phyloP scores from a whole-genome alignment of 1,140 invertebrate genomes.

The Linepithema humile region DNA sequence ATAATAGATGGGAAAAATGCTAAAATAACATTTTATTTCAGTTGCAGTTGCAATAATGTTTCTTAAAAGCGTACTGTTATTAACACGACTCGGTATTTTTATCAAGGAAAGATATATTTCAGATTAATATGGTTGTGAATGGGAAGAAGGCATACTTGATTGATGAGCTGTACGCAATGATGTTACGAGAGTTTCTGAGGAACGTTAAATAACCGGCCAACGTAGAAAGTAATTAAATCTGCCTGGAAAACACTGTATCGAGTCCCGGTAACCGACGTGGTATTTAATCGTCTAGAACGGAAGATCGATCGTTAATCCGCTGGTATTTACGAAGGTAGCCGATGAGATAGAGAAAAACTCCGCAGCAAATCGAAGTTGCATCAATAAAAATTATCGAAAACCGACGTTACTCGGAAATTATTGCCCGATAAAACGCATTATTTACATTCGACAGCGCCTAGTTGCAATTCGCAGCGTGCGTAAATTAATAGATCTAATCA shows the following conservation, averaged over 20 bases:
- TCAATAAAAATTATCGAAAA: slow-evolving; percentile 28
- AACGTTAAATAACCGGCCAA: background rate
- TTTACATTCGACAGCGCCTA: slow-evolving; percentile 19
- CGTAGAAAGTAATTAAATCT: slow-evolving; percentile 26
- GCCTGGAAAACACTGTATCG: background rate
- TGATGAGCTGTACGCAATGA: background rate
- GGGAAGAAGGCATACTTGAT: background rate
- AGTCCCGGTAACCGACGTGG: background rate
- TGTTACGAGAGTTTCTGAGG: background rate
- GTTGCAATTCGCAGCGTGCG: background rate
- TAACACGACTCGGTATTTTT: background rate
- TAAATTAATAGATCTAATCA: slow-evolving; percentile 17
- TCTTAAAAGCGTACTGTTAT: background rate
- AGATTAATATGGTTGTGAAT: background rate
- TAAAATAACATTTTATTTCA: background rate
- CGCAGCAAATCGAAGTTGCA: slow-evolving; percentile 4
- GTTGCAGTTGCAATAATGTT: background rate
- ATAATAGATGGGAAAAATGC: background rate
- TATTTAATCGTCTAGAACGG: slow-evolving; percentile 16
- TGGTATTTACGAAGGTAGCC: slow-evolving; percentile 27
- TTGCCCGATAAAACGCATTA: slow-evolving; percentile 34
- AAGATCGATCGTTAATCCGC: background rate
- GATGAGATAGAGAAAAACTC: slow-evolving; percentile 4
- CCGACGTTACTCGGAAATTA: slow-evolving; percentile 7
- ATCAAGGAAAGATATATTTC: background rate